Base-by-base conservation (phyloP, 2,113 vertebrate species). In the Scortum barcoo region DNA sequence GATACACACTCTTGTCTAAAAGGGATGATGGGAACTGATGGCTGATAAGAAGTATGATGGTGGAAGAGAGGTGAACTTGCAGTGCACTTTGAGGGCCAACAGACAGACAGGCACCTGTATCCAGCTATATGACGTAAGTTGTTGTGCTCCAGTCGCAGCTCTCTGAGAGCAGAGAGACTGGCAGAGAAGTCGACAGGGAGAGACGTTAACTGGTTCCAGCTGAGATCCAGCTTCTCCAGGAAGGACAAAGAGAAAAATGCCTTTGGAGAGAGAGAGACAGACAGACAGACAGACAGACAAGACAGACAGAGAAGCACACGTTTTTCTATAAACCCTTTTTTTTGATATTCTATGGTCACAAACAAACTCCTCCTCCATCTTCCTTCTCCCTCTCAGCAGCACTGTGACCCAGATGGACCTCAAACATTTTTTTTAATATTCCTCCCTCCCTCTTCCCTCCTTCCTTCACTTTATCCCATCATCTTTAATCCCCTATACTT, bases 191-290 rank as follows among this genome's bases (percentile, higher is more conserved):
- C 93, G 0, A 28, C 76, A 0, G 93, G 91, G 2, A 96, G 90
- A 16, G 13, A 42, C 0, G 46, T 81, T 33, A 96, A 68, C 24
- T 76, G 70, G 85, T 95, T 95, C 69, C 86, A 87, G 40, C 95
- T 95, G 71, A 96, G 86, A 62, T 96, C 95, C 84, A 96, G 84
- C 67, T 91, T 95, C 81, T 96, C 94, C 82, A 96, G 84, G 77
- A 95, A 95, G 51, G 90, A 91, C 58, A 96, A 76, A 4, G 94
- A 92, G 20, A 76, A 91, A 76, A 96, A 94, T 0, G 92, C 91
- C 89, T 95, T 78, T 0, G 4, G 30, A 65, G 3, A 38, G 6
- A 60, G 7, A 67, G 11, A 67, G 11, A 36, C 3, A 57, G 46
- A 28, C 3, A 50, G 26, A 8, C 7, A 70, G 6, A 10, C 10